Conservation (phyloP, 2,113 vertebrate genomes). For the Podilymbus podiceps region DNA sequence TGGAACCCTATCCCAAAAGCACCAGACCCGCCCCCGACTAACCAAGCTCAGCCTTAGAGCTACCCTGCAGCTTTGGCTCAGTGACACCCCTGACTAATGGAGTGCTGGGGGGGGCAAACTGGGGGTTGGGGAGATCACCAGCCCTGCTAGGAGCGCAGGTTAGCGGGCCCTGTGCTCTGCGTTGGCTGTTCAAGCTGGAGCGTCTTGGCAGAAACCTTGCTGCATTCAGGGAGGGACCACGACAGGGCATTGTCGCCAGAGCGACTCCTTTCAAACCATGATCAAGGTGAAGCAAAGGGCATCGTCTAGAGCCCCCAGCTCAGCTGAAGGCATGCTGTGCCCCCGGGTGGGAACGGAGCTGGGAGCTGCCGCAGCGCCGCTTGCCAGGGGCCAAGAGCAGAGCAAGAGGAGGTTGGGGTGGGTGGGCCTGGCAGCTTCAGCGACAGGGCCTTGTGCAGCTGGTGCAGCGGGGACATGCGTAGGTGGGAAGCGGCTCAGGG, state of each 20-base stretch:
- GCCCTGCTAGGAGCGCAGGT: accelerated
- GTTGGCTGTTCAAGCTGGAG: accelerated
- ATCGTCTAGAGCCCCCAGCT: neutral
- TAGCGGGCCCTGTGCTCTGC: accelerated
- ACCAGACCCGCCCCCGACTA: accelerated
- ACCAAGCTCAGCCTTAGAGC: neutral
- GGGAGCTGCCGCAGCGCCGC: neutral
- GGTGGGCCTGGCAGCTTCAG: neutral
- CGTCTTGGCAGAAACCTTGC: neutral
- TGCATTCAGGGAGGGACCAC: accelerated
- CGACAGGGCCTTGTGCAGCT: too few relatives aligned
- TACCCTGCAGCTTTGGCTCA: neutral
- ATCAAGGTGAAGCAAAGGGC: neutral
- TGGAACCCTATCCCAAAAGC: accelerated
- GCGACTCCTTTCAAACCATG: neutral
- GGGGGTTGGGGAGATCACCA: neutral
- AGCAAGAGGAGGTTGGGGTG: neutral
- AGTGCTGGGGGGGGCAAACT: neutral
- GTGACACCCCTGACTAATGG: accelerated
- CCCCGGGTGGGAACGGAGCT: neutral
- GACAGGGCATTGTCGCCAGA: neutral
- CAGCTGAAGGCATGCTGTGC: neutral
- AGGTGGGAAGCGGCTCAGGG: neutral
- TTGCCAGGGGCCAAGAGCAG: too few relatives aligned
- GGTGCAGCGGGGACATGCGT: neutral